Percentiles rank a stretch among this genome's conserved stretches.
Evolutionary conservation across 2,113 vertebrate genomes (phyloP).

Genomic region (Cercocebus atys): DNA sequence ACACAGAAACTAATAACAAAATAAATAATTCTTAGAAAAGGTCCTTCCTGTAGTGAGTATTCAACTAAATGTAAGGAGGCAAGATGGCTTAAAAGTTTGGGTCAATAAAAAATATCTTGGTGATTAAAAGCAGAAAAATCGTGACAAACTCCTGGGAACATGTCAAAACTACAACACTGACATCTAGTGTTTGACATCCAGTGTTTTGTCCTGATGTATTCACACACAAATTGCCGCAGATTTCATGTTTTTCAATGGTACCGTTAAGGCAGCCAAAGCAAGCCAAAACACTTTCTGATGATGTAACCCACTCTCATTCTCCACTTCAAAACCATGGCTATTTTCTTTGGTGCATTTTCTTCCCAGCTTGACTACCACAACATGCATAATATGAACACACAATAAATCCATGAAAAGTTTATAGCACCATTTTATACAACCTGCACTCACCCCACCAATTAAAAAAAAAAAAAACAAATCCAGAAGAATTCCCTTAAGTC

Average conservation of each 20-base stretch:
- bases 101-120: not conserved
- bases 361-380: not conserved
- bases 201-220: constrained; percentile 44
- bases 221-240: not conserved
- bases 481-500: not conserved
- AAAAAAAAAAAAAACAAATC: not conserved
- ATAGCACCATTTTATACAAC: not conserved
- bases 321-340: not conserved
- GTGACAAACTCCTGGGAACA: not conserved
- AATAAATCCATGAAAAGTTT: not conserved
- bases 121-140: not conserved
- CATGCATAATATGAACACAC: not conserved
- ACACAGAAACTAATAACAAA: not conserved
- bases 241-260: not conserved
- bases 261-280: no score
- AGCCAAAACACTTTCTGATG: not conserved
- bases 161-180: constrained; percentile 78
- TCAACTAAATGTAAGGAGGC: not conserved
- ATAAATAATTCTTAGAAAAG: not conserved
- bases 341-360: not conserved
- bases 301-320: not conserved
- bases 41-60: not conserved
- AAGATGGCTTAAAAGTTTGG: not conserved
- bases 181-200: constrained; percentile 85
- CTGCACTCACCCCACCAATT: not conserved